Base-by-base conservation (phyloP, 2,113 vertebrate genomes). In the Columbina picui region DNA sequence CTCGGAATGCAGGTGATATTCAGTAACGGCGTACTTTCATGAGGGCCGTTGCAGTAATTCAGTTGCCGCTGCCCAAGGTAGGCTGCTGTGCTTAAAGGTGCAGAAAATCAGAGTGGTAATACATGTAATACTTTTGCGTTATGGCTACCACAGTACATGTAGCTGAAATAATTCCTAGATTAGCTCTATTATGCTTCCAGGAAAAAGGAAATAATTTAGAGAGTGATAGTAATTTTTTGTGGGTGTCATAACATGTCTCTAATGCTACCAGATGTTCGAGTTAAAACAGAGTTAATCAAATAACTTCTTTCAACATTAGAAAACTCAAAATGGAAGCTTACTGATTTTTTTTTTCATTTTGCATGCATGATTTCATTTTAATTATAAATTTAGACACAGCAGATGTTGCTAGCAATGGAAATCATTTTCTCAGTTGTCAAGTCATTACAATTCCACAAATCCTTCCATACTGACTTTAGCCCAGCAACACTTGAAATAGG, bases 381-480 rank as follows among this genome's bases (percentile, higher is more conserved):
- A 97, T 97, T 93, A 96, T 83, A 92, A 95, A 97, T 96, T 94
- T 97, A 95, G 94, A 74, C 55, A 45, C 88, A 95, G 96, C 97
- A 97, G 97, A 96, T 97, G 96, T 96, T 97, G 75, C 78, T 67
- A 47, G 93, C 83, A 93, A 65, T 81, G 67, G 71, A 89, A 97
- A 92, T 91, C 1, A 39, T 95, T 96, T 95, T 81, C 76, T 59
- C 14, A 0, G 69, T 69, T 86, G 71, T 84, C 50, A 79, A 63
- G 84, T 95, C 78, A 55, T 91, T 93, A 69, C 87, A 81, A 84
- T 95, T 91, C 80, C 21, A 55, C 2, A 4, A 82, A 82, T 76
- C 87, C 59, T 82, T 93, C 87, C 41, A 17, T 65, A 45, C 47
- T 87, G 88, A 69, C 59, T 91, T 96, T 29, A 90, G 89, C 49